phyloP scores from a whole-genome alignment of 1,140 invertebrate genomes.

The Sarcophaga peregrina region DNA sequence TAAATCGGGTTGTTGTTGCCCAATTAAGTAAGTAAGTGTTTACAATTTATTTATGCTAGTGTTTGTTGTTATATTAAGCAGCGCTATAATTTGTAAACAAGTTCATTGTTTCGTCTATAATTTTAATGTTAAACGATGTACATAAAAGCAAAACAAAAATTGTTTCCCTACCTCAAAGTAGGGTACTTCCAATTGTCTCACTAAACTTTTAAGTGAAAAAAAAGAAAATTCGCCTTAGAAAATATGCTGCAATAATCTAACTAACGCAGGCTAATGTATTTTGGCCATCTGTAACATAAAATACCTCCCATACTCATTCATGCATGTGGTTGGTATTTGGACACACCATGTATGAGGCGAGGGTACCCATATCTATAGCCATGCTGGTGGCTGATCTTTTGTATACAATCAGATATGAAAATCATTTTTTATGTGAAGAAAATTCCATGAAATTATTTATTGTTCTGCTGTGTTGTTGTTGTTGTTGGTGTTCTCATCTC shows the following conservation, averaged over 20 bases:
- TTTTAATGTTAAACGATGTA: too few species aligned
- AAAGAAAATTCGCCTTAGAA: too few species aligned
- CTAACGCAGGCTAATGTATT: neutral
- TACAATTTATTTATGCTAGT: too few species aligned
- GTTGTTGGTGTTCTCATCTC: neutral
- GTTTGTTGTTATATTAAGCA: too few species aligned
- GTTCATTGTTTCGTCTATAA: too few species aligned
- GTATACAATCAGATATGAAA: conserved; percentile 2
- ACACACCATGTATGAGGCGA: neutral
- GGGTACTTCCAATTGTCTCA: too few species aligned
- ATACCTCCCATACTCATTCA: conserved; percentile 6
- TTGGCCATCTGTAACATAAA: conserved; percentile 24
- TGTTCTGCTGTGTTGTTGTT: neutral
- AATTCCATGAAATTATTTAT: conserved; percentile 25
- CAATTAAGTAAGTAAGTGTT: too few species aligned
- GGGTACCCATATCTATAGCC: neutral
- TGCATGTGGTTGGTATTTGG: neutral
- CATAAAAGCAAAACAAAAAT: too few species aligned
- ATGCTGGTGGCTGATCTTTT: neutral
- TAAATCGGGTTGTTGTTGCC: too few species aligned
- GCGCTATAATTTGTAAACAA: too few species aligned
- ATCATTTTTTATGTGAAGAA: neutral
- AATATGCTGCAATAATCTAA: neutral
- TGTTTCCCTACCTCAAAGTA: too few species aligned
- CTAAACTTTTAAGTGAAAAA: too few species aligned